Evolutionary conservation across 2,113 vertebrate species (phyloP).

Genomic region (Fulmarus glacialis): DNA sequence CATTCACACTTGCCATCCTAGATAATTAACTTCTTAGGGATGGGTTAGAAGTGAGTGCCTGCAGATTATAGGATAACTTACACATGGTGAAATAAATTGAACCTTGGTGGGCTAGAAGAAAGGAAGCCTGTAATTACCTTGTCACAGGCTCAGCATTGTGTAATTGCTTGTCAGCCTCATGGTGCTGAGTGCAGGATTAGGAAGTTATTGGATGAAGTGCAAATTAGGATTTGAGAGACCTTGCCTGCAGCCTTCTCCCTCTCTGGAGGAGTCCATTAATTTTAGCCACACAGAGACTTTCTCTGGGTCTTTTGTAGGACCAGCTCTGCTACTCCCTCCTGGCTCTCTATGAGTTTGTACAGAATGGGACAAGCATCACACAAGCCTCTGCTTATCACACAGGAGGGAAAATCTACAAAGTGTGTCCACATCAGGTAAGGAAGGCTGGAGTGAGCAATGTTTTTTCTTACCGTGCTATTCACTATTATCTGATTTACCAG

Average conservation of each 20-base stretch:
- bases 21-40: background rate
- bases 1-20: background rate
- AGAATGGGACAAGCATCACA: constrained; percentile 79
- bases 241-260: background rate
- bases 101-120: constrained; percentile 19
- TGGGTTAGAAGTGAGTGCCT: background rate
- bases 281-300: background rate
- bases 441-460: background rate
- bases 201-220: background rate
- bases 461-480: background rate
- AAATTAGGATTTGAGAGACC: background rate
- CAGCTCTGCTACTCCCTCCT: constrained; percentile 86
- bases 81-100: background rate
- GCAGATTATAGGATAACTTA: constrained; percentile 29
- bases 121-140: constrained; percentile 37
- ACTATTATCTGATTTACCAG: background rate
- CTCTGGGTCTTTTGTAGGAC: constrained; percentile 74
- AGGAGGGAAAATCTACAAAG: constrained; percentile 91
- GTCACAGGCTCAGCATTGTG: background rate
- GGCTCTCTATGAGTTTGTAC: constrained; percentile 86
- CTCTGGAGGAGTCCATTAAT: background rate
- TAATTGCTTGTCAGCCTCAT: background rate
- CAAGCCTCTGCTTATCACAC: constrained; percentile 83
- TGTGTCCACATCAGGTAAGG: constrained; percentile 95
- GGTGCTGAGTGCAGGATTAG: background rate